Evolutionary conservation across 1,140 invertebrate genomes (phyloP).

Genomic region (Oryzaephilus surinamensis): DNA sequence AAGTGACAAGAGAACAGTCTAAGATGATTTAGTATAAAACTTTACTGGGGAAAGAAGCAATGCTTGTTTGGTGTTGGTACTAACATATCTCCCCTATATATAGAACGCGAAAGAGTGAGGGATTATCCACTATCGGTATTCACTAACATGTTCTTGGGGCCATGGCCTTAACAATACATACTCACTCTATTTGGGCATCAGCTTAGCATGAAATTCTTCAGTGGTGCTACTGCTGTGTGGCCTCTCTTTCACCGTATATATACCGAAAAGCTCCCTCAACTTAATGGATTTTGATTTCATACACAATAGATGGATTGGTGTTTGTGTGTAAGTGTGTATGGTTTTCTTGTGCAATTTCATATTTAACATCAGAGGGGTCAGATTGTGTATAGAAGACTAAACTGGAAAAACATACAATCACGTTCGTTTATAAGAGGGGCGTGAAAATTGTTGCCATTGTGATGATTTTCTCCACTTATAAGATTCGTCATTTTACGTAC

Average conservation of each 20-base stretch:
- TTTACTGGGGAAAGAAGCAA: constrained; percentile 13
- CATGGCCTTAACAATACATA: constrained; percentile 17
- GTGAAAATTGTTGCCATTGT: too few species aligned
- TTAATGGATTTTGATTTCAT: constrained; percentile 36
- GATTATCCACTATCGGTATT: constrained; percentile 34
- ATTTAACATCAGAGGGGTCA: constrained; percentile 16
- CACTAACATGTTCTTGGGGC: constrained; percentile 27
- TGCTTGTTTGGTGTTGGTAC: constrained; percentile 11
- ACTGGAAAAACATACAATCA: too few species aligned
- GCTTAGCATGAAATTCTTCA: constrained; percentile 26
- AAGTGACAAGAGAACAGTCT: constrained; percentile 16
- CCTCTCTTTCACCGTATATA: constrained; percentile 20
- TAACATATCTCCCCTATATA: constrained; percentile 5
- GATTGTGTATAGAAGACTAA: too few species aligned
- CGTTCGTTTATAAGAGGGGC: too few species aligned
- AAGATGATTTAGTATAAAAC: constrained; percentile 14
- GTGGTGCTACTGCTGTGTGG: constrained; percentile 6
- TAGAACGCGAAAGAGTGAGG: constrained; percentile 12
- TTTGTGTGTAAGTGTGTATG: too few species aligned
- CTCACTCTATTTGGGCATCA: constrained; percentile 24
- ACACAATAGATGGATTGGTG: constrained; percentile 29
- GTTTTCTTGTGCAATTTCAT: constrained; percentile 20
- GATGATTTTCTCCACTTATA: too few species aligned
- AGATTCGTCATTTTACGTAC: too few species aligned
- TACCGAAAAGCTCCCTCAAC: constrained; percentile 6